Evolutionary conservation across 2,113 vertebrate species (phyloP).

Genomic region (Dascyllus trimaculatus): DNA sequence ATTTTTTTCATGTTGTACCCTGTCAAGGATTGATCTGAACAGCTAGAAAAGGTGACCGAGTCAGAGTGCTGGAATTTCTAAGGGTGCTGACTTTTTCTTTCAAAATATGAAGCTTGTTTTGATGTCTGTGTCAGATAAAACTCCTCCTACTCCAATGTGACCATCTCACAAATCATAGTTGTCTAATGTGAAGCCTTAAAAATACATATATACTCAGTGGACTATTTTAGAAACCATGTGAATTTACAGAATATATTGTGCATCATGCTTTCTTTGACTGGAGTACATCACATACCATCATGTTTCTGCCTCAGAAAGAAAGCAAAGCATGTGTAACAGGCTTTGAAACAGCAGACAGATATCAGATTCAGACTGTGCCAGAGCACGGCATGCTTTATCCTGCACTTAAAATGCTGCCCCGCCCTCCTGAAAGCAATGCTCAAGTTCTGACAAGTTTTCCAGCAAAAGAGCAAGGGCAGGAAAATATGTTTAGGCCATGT

Average conservation of each 20-base stretch:
- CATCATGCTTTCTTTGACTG: not conserved
- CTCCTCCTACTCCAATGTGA: not conserved
- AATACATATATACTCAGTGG: not conserved
- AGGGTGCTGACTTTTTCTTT: not conserved
- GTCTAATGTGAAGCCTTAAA: slow-evolving; percentile 1
- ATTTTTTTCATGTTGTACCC: not conserved
- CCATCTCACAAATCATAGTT: not conserved
- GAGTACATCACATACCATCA: slow-evolving; percentile 23
- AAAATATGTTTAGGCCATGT: slow-evolving; percentile 37
- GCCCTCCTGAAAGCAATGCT: slow-evolving; percentile 45
- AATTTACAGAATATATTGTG: not conserved
- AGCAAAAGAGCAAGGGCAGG: slow-evolving; percentile 21
- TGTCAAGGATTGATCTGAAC: slow-evolving; percentile 9
- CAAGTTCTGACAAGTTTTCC: slow-evolving; percentile 72
- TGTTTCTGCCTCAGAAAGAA: slow-evolving; percentile 33
- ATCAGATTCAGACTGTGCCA: slow-evolving; percentile 54
- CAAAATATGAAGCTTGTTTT: slow-evolving; percentile 35
- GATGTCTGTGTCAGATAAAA: slow-evolving; percentile 1
- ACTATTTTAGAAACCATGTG: not conserved
- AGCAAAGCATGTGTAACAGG: slow-evolving; percentile 31
- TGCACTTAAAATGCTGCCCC: slow-evolving; percentile 54
- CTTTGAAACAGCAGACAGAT: slow-evolving; percentile 48
- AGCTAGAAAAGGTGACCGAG: slow-evolving; percentile 6
- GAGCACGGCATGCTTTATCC: slow-evolving; percentile 60
- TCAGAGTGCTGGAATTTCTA: not conserved